phyloP scores from a whole-genome alignment of 92 coral and sea anemone genomes.

The Paramuricea clavata region DNA sequence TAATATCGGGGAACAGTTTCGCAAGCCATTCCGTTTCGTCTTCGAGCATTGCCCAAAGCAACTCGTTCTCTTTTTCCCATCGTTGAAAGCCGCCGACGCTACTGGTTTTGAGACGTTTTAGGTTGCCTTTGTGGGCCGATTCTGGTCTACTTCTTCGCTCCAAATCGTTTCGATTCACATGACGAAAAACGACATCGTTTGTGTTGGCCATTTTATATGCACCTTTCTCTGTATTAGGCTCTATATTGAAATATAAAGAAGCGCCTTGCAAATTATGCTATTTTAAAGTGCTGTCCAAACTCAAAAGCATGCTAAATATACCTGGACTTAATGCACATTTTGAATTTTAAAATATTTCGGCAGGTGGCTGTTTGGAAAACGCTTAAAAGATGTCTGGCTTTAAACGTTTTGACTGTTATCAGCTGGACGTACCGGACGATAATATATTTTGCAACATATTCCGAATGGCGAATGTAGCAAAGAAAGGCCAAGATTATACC shows the following conservation, averaged over 20 bases:
- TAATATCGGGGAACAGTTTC: conserved; percentile 84
- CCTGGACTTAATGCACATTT: conserved; percentile 31
- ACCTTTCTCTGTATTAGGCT: neutral
- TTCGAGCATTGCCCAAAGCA: conserved; percentile 97
- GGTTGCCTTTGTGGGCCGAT: conserved; percentile 74
- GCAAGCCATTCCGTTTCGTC: conserved; percentile 95
- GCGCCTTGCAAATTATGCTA: neutral
- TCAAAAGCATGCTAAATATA: neutral
- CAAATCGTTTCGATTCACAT: neutral
- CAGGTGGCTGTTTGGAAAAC: conserved; percentile 45
- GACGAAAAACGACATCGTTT: neutral
- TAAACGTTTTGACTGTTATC: neutral
- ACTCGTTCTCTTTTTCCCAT: conserved; percentile 99
- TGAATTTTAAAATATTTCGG: conserved; percentile 16
- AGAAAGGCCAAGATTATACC: neutral
- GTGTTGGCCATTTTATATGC: conserved; percentile 4
- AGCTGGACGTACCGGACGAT: neutral
- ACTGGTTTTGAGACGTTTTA: conserved; percentile 92
- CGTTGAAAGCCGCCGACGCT: conserved; percentile 92
- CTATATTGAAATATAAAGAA: conserved; percentile 15
- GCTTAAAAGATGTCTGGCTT: conserved; percentile 1
- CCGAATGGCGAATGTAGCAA: neutral
- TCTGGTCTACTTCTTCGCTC: conserved; percentile 50
- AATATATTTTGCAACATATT: neutral
- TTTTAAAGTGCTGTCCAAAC: neutral